Conservation (phyloP, 1,140 invertebrate species). For the Maniola jurtina region DNA sequence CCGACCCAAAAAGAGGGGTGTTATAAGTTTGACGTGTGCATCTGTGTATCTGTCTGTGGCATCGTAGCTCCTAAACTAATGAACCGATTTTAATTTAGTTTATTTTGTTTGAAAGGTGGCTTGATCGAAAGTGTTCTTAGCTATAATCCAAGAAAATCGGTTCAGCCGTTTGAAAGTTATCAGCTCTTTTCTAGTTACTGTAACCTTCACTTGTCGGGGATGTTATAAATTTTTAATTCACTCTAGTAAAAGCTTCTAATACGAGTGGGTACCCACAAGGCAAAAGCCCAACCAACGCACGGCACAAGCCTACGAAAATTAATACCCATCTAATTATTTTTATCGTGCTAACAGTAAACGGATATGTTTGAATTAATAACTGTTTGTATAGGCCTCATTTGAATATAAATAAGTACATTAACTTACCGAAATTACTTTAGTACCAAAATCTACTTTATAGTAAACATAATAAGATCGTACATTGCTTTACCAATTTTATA, state of each 20-base stretch:
- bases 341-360: constrained; percentile 20
- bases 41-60: too few relatives aligned
- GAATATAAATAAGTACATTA: constrained; percentile 33
- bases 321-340: constrained; percentile 24
- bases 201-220: too few relatives aligned
- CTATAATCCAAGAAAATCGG: too few relatives aligned
- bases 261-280: neutral
- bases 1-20: too few relatives aligned
- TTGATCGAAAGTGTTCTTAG: too few relatives aligned
- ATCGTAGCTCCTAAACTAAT: too few relatives aligned
- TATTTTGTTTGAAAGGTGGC: too few relatives aligned
- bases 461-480: neutral
- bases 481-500: neutral
- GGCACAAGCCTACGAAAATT: constrained; percentile 1
- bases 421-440: neutral
- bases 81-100: too few relatives aligned
- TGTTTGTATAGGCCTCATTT: constrained; percentile 33
- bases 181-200: too few relatives aligned
- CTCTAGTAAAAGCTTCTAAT: neutral
- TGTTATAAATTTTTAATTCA: too few relatives aligned
- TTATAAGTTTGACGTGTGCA: too few relatives aligned
- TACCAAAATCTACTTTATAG: constrained; percentile 1
- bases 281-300: neutral
- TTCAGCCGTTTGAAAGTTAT: too few relatives aligned
- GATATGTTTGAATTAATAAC: constrained; percentile 31